Base-by-base conservation (phyloP, 2,888 invertebrate species). In the Caenorhabditis becei region DNA sequence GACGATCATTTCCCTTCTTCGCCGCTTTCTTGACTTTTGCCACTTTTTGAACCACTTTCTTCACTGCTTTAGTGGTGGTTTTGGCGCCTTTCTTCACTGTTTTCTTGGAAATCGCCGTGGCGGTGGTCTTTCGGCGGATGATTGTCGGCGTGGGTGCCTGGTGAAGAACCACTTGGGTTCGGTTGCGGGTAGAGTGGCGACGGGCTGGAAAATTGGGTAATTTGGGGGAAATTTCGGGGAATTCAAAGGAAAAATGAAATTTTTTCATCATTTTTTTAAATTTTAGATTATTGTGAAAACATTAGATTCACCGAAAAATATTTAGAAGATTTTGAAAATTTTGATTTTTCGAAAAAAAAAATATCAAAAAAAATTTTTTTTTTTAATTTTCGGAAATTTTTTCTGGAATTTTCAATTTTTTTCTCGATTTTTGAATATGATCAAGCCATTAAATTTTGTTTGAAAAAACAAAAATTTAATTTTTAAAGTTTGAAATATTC, bases 1-100 rank as follows among this genome's bases (percentile, higher is more conserved):
- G 69, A 24, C 83, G 59, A 28, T 87, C 87, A 49, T 87, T 87
- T 62, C 85, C 85, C 41, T 84, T 86, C 75, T 85, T 86, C 35
- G 66, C 11, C 5, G 20, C 23, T n/a, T 66, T 72, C 24, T 70
- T 70, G 37, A 23, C 70, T 49, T 70, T 77, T 16, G 28, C 28
- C 26, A 41, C 54, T 37, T 35, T 63, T 28, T 54, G 41, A 8
- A 41, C 69, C n/a, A 49, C 63, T 20, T 56, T 79, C 23, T 66
- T 67, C n/a, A 53, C 65, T 2, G 47, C 32, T 58, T 72, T 67
- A 10, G 51, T 16, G 10, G 70, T 26, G 28, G 18, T 62, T 67
- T 62, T 67, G 2, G 51, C 37, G 1, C 69, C 69, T 18, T 77
- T 77, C 18, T 62, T 47, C 18, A 32, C 49, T 41, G 62, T 41